Percentiles rank a stretch among this genome's conserved stretches.
Evolutionary conservation across 1,140 invertebrate species (phyloP).

Genomic region (Bombus balteatus): DNA sequence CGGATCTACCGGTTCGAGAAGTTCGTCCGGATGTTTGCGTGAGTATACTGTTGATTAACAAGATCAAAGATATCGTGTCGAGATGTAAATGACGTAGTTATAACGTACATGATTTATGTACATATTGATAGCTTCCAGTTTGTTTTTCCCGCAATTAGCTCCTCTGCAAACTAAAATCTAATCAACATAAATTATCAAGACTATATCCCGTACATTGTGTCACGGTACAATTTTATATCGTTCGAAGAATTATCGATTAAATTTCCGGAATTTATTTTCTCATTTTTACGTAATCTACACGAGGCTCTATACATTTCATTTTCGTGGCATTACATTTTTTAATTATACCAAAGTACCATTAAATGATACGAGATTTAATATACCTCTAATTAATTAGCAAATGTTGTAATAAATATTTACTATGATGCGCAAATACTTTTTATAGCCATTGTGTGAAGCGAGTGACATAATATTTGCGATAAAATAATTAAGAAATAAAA

Average conservation of each 20-base stretch:
- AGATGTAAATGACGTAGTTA: constrained; percentile 20
- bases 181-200: constrained; percentile 6
- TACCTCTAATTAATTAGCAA: not conserved
- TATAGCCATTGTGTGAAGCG: not conserved
- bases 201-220: not conserved
- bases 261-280: not conserved
- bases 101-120: not conserved
- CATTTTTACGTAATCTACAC: not conserved
- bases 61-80: constrained; percentile 20
- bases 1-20: not conserved
- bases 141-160: constrained; percentile 15
- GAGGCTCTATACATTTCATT: too few species aligned
- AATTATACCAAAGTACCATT: too few species aligned
- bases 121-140: not conserved
- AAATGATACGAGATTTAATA: not conserved
- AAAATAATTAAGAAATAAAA: not conserved
- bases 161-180: not conserved
- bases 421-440: not conserved
- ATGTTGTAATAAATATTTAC: not conserved
- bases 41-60: constrained; percentile 9
- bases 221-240: not conserved
- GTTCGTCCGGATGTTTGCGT: not conserved
- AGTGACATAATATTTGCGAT: not conserved
- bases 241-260: not conserved
- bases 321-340: too few species aligned